phyloP scores from a whole-genome alignment of 2,888 invertebrate genomes.

The Himalopsyche kuldschensis region DNA sequence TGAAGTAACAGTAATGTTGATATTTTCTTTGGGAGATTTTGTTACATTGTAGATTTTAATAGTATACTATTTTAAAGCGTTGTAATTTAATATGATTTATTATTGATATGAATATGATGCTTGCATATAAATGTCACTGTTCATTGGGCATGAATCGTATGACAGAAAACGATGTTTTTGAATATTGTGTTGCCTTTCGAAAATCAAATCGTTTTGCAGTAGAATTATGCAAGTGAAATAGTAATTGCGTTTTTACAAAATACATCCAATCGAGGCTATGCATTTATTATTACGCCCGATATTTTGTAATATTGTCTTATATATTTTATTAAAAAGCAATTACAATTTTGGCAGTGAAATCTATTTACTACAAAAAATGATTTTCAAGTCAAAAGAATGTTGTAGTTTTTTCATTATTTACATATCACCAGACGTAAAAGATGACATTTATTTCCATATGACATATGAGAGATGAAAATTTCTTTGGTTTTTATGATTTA shows the following conservation, averaged over 20 bases:
- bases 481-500: too few relatives aligned
- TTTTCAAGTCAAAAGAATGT: too few relatives aligned
- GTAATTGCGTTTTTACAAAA: not conserved
- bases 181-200: not conserved
- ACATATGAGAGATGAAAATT: too few relatives aligned
- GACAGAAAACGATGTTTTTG: not conserved
- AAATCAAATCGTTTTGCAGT: not conserved
- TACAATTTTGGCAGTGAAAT: too few relatives aligned
- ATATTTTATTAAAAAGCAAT: not conserved
- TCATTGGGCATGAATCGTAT: not conserved
- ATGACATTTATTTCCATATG: too few relatives aligned
- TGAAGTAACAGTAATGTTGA: too few relatives aligned
- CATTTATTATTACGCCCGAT: not conserved
- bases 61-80: not conserved
- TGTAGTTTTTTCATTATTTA: too few relatives aligned
- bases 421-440: too few relatives aligned
- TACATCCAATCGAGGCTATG: not conserved
- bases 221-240: not conserved
- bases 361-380: too few relatives aligned
- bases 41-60: not conserved
- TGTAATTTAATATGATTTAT: not conserved
- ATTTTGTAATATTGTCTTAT: not conserved
- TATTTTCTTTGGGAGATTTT: not conserved
- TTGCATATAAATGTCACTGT: not conserved
- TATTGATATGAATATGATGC: not conserved